Base-by-base conservation (phyloP, 2,888 invertebrate genomes). In the Erebia ligea region DNA sequence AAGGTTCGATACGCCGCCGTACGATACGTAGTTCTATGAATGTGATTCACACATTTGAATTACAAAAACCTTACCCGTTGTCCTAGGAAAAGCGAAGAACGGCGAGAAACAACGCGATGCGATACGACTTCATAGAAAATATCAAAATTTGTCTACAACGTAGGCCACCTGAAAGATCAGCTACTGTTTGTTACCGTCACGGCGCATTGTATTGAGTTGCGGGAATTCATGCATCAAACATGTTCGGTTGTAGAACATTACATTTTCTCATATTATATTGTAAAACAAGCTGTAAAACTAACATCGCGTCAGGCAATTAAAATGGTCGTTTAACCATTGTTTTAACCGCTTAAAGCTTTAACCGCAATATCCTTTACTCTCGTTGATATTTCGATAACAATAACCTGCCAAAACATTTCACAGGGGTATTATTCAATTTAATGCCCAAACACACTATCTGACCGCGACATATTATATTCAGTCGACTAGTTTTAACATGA, bases 331-430 rank as follows among this genome's bases (percentile, higher is more conserved):
- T 13, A 64, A 54, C 34, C 52, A 64, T 10, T n/a, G 40, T 19
- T 52, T 52, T 52, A n/a, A 40, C 50, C 63, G 15, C 40, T 64
- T 52, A 34, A 34, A 54, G 54, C 54, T 40, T 34, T 54, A 17
- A 54, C 64, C 64, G 40, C 64, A 64, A 13, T 17, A 48, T 62
- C 45, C 45, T 62, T 64, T 34, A 64, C 54, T 54, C 48, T 25
- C 25, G 25, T 9, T 50, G n/a, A 63, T 50, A 17, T 52, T n/a
- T 15, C 50, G 25, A 50, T 34, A 34, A 64, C 64, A 64, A 64
- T 54, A 34, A 34, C 64, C n/a, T 40, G 64, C n/a, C 52, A 64
- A 64, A 59, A 48, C 62, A 64, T 64, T 64, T 40, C 50, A 64
- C 54, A 64, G 54, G 25, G 52, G 54, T 19, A 52, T 54, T 64